These are phyloP conservation scores for Ptilonorhynchus violaceus DNA, from an alignment of 2,113 vertebrate genomes.

Conservation along the genomic window DNA sequence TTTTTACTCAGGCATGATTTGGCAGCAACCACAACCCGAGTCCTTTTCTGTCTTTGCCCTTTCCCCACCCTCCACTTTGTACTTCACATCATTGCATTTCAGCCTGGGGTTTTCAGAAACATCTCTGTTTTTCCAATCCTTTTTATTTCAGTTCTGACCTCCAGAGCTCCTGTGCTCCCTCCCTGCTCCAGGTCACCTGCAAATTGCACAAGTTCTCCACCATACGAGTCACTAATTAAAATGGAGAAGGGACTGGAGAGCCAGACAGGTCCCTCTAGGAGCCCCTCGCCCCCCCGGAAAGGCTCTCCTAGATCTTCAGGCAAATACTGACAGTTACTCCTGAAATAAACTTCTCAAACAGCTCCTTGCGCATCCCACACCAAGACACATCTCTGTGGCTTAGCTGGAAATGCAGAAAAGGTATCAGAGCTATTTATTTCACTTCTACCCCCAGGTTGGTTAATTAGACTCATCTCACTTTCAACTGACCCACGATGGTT, in stretches of 20 bases:
- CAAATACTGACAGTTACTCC: not conserved
- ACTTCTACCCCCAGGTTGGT: not conserved
- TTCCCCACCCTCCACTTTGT: not conserved
- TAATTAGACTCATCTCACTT: not conserved
- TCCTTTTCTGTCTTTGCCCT: not conserved
- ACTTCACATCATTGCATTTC: not conserved
- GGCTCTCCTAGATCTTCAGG: not conserved
- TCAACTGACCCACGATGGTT: not conserved
- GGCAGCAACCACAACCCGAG: not conserved
- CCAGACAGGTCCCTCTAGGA: not conserved
- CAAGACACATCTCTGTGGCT: accelerated
- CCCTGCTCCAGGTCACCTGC: not conserved
- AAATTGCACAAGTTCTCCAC: not conserved
- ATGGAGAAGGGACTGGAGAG: not conserved
- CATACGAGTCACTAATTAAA: not conserved
- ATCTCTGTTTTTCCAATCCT: not conserved
- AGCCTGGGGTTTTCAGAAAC: not conserved
- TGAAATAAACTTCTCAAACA: not conserved
- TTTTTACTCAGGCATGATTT: not conserved
- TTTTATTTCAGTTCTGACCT: not conserved
- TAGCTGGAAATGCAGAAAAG: not conserved
- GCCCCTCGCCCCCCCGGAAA: not conserved
- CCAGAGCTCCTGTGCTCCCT: not conserved
- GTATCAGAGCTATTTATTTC: not conserved
- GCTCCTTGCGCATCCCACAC: accelerated